phyloP scores from a whole-genome alignment of 2,113 vertebrate species.

The Addax nasomaculatus region DNA sequence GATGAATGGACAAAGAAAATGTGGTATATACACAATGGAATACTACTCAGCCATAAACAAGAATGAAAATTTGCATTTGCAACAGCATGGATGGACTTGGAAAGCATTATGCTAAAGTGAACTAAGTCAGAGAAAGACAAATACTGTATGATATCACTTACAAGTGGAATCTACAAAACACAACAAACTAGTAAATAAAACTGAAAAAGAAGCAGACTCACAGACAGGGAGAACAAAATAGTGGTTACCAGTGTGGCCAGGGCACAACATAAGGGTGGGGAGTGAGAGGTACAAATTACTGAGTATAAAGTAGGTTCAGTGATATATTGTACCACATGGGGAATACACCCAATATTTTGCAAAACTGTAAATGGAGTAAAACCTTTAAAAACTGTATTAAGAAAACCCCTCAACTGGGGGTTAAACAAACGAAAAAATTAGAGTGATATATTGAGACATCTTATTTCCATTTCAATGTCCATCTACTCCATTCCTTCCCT shows the following conservation, averaged over 20 bases:
- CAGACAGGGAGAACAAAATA: background rate
- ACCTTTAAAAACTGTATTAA: background rate
- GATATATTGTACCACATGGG: background rate
- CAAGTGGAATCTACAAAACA: background rate
- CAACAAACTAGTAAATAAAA: background rate
- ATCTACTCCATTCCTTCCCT: background rate
- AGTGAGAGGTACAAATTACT: background rate
- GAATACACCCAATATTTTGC: background rate
- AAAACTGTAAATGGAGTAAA: background rate
- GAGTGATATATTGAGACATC: background rate
- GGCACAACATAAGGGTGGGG: background rate
- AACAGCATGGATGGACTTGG: background rate
- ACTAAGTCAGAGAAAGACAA: background rate
- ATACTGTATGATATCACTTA: background rate
- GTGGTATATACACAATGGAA: background rate
- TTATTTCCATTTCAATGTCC: background rate
- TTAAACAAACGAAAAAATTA: background rate
- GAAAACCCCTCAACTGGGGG: background rate
- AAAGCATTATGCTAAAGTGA: background rate
- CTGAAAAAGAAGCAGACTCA: background rate
- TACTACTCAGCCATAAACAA: background rate
- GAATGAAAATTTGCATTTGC: background rate
- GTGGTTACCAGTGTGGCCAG: background rate
- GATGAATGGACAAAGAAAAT: background rate
- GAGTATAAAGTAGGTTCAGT: background rate